A percentile compares a stretch with the other conserved stretches of the same genome.
phyloP scores from a whole-genome alignment of 2,797 vertebrate species.

The Cephalopachus bancanus region DNA sequence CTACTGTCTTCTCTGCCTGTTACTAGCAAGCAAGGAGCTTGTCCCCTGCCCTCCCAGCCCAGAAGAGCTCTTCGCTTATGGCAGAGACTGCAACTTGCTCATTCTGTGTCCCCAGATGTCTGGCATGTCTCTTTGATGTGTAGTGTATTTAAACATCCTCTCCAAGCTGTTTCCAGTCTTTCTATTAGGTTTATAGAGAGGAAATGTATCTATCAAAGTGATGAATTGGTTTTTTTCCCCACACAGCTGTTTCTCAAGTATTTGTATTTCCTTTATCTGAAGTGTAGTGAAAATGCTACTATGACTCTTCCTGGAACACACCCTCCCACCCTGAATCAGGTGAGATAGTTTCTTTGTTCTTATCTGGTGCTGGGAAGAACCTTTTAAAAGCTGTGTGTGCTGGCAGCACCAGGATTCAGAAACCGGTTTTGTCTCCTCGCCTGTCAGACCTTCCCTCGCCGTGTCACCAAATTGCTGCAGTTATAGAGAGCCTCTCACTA shows the following conservation, averaged over 20 bases:
- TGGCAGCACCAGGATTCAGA: background rate
- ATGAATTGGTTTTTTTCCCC: background rate
- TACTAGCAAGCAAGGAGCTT: background rate
- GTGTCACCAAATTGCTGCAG: background rate
- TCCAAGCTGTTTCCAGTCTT: background rate
- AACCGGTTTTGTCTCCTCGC: background rate
- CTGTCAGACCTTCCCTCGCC: background rate
- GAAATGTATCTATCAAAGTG: conserved; percentile 11
- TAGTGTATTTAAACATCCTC: background rate
- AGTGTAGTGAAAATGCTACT: conserved; percentile 91
- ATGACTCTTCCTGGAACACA: conserved; percentile 87
- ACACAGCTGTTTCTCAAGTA: conserved; percentile 93
- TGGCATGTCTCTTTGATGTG: background rate
- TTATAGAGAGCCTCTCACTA: background rate
- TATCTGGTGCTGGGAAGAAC: background rate
- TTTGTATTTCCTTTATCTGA: conserved; percentile 94
- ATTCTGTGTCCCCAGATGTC: background rate
- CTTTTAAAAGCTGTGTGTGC: background rate
- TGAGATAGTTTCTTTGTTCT: conserved; percentile 79
- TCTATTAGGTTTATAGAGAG: background rate
- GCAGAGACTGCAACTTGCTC: background rate
- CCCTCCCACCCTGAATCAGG: conserved; percentile 93
- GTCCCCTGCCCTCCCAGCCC: background rate
- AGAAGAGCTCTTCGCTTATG: background rate
- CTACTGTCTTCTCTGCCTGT: background rate